Evolutionary conservation across 2,113 vertebrate species (phyloP), one percentile per base, ranked within the genome.

Genomic region (Silurus asotus): DNA sequence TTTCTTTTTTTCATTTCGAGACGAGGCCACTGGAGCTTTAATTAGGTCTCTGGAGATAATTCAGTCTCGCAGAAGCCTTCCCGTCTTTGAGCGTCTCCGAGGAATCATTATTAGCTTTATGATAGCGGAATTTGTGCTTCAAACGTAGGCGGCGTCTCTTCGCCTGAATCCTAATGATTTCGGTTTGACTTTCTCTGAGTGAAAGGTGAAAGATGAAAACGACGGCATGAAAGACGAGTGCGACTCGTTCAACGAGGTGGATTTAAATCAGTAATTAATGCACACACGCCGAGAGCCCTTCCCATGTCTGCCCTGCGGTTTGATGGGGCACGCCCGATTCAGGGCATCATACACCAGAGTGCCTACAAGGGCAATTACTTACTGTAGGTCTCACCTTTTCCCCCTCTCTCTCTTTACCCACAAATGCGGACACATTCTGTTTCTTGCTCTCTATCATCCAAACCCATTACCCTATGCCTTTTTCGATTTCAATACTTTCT

Each of bases 281-380:
- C 20, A 64, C 77, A 67, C 15, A 58, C 28, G 20, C 17, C 4
- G 55, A 28, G 28, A 72, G 67, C 7, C 14, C 2, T 37, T 77
- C 25, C 49, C 20, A 64, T 58, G 51, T 3, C 49, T 37, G 69
- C 17, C 25, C 51, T 56, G 14, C 2, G 25, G 2, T 69, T 59
- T 78, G 65, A 75, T 59, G 53, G 58, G 82, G 76, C 81, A 83
- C 59, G 23, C 80, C 82, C 84, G 76, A 20, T 28, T 70, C 13
- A 69, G 86, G 81, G 88, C 76, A 65, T 86, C 51, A 87, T 78
- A 76, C n/a, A 61, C 59, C 78, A 53, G 23, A 7, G 20, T 19
- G 17, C 69, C 37, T 72, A 48, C 48, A 74, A 51, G 48, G 8
- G 20, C 45, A 51, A 2, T 19, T 70, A 70, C 28, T 70, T 70